A percentile compares a stretch with the other conserved stretches of the same genome.
phyloP scores from a whole-genome alignment of 2,888 invertebrate species.

The Patella caerulea region DNA sequence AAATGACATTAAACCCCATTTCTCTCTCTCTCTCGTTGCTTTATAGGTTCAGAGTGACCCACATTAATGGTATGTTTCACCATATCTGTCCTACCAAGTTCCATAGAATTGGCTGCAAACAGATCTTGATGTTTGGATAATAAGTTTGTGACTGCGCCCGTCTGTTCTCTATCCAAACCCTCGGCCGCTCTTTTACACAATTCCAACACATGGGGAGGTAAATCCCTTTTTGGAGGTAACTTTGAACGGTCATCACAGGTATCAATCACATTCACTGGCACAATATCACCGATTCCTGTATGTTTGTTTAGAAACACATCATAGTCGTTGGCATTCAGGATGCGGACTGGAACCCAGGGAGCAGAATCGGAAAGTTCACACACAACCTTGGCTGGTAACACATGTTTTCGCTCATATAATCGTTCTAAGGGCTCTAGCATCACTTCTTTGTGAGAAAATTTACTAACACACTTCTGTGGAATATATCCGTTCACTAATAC shows the following conservation, averaged over 20 bases:
- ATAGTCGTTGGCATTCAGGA: too few relatives aligned
- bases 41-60: not conserved
- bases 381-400: too few relatives aligned
- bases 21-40: too few relatives aligned
- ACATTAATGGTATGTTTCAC: not conserved
- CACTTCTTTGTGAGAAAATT: not conserved
- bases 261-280: not conserved
- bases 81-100: not conserved
- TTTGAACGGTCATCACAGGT: not conserved
- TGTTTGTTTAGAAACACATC: conserved; percentile 1
- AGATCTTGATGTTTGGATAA: not conserved
- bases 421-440: not conserved
- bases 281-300: not conserved
- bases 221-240: not conserved
- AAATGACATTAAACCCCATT: too few relatives aligned
- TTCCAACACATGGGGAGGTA: not conserved
- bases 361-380: too few relatives aligned
- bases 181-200: not conserved
- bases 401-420: not conserved
- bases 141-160: not conserved
- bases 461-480: not conserved
- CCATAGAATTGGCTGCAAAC: not conserved
- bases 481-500: conserved; percentile 3
- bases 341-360: too few relatives aligned
- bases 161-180: conserved; percentile 2